phyloP scores from a whole-genome alignment of 2,888 invertebrate genomes.

The Orchesella flavescens region DNA sequence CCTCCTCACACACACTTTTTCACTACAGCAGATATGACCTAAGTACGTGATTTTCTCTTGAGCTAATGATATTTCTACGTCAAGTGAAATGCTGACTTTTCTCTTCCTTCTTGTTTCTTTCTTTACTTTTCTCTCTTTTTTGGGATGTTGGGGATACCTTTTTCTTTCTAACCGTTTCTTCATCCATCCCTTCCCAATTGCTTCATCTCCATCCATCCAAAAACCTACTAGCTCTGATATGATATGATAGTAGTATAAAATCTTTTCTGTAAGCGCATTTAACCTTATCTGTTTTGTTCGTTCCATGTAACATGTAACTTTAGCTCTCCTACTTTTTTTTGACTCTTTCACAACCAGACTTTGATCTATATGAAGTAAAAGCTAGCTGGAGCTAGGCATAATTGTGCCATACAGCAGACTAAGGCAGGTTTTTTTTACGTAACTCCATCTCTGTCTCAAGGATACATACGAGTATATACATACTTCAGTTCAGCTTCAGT shows the following conservation, averaged over 20 bases:
- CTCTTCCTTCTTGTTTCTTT: slow-evolving; percentile 14
- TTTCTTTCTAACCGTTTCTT: no score
- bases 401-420: neutral
- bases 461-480: neutral
- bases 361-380: slow-evolving; percentile 22
- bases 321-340: slow-evolving; percentile 16
- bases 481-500: neutral
- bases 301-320: no score
- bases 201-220: slow-evolving; percentile 16
- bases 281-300: slow-evolving; percentile 25
- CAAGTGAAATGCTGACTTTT: slow-evolving; percentile 60
- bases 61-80: slow-evolving; percentile 61
- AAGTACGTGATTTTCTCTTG: slow-evolving; percentile 57
- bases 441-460: no score
- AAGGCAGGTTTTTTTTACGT: no score
- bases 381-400: neutral
- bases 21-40: slow-evolving; percentile 53
- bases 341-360: slow-evolving; percentile 1
- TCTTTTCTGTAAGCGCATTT: no score
- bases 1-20: no score
- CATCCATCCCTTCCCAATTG: slow-evolving; percentile 32
- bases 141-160: slow-evolving; percentile 51
- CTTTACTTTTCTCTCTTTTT: neutral
- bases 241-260: no score
- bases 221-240: no score